A percentile compares a stretch with the other conserved stretches of the same genome.
phyloP scores from a whole-genome alignment of 2,888 invertebrate genomes.

The Amitus sp. region DNA sequence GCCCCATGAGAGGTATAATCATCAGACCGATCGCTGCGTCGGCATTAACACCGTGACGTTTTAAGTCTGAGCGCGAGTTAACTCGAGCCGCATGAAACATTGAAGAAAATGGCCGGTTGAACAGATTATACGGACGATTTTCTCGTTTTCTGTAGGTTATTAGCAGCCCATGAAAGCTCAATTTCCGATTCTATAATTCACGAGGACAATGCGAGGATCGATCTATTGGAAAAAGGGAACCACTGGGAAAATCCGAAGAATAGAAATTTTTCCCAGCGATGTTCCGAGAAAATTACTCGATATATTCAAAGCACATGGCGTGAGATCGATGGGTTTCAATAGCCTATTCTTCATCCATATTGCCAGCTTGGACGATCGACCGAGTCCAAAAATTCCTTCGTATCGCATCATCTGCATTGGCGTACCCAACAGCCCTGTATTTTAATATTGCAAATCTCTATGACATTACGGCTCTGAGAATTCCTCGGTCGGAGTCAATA shows the following conservation, averaged over 20 bases:
- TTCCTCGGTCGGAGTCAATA: conserved; percentile 8
- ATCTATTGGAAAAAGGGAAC: not conserved
- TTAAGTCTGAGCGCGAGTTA: not conserved
- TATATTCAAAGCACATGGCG: conserved; percentile 36
- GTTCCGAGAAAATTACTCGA: conserved; percentile 30
- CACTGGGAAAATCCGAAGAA: not conserved
- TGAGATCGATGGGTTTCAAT: conserved; percentile 35
- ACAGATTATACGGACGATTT: not conserved
- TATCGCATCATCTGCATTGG: conserved; percentile 25
- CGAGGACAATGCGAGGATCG: not conserved
- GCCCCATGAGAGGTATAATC: not conserved
- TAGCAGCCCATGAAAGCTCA: not conserved
- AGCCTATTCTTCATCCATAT: conserved; percentile 35
- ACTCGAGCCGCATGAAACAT: not conserved
- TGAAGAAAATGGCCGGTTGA: not conserved
- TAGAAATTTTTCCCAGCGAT: conserved; percentile 16
- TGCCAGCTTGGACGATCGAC: conserved; percentile 31
- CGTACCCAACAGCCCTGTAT: conserved; percentile 26
- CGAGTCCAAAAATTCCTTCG: conserved; percentile 32
- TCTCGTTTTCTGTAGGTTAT: not conserved
- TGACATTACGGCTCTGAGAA: conserved; percentile 14
- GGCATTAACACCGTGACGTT: not conserved
- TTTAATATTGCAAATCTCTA: conserved; percentile 26
- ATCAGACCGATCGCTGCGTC: not conserved
- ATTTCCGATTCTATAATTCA: not conserved